Evolutionary conservation across 2,113 vertebrate species (phyloP), one percentile per base, ranked within the genome.

Genomic region (Marcusenius ussheri): DNA sequence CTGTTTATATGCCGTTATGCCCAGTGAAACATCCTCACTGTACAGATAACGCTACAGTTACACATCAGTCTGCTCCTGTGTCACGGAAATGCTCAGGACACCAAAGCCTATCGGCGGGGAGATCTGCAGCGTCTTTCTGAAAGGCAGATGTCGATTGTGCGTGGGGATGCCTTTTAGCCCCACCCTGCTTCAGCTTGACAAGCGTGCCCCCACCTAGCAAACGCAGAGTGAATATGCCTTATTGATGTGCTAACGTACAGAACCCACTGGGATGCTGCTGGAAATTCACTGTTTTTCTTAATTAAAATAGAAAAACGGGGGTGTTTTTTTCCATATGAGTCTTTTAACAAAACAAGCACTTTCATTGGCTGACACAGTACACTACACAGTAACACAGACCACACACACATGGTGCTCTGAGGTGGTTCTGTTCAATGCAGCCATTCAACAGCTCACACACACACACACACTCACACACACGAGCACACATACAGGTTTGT

Each of bases 181-280:
- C 45, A 27, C 88, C 46, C 58, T 88, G 3, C 80, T 46, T 74
- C 83, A 87, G 35, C 49, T 42, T 83, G 92, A 77, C 93, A 89
- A 92, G 92, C 31, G 19, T 90, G 90, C 27, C 92, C 91, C 93
- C 94, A 93, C 93, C 92, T 92, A 94, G 46, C 77, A 53, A 84
- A 88, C 56, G 88, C 70, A 87, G 53, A 90, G 45, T n/a, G 39
- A 84, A n/a, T 84, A 13, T 45, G 80, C 49, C 84, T 50, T 9
- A 91, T 62, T 87, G 50, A 94, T 93, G 24, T 93, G 92, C 95
- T 94, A 95, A 95, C 92, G 94, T 92, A 93, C 93, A 93, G 93
- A 93, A 93, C 94, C 91, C 93, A 91, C 84, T 74, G 92, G 94
- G 95, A 94, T 92, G 94, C 94, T 91, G 94, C 88, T 93, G 94